A percentile compares a stretch with the other conserved stretches of the same genome.
Conservation (phyloP, 2,797 vertebrate species). For the Sebastes vulpes region DNA sequence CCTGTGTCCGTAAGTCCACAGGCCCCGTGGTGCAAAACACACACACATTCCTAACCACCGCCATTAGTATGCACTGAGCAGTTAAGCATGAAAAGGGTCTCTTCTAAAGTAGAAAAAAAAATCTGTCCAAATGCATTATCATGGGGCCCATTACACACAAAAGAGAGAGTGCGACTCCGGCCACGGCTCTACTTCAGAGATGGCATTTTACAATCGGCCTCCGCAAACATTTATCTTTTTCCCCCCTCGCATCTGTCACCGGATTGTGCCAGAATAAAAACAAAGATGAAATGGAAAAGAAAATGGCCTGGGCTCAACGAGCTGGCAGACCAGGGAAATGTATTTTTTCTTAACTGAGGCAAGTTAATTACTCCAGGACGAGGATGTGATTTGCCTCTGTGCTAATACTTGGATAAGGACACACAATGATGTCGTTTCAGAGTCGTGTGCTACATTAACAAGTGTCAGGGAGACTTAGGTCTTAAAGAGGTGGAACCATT, state of each 20-base stretch:
- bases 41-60: slow-evolving; percentile 12
- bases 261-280: slow-evolving; percentile 44
- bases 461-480: slow-evolving; percentile 53
- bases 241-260: slow-evolving; percentile 31
- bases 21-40: slow-evolving; percentile 2
- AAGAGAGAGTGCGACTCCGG: slow-evolving; percentile 78
- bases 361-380: slow-evolving; percentile 63
- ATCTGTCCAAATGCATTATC: slow-evolving; percentile 85
- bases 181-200: slow-evolving; percentile 85
- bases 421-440: slow-evolving; percentile 40
- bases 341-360: slow-evolving; percentile 60
- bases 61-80: slow-evolving; percentile 81
- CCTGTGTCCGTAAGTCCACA: slow-evolving; percentile 32
- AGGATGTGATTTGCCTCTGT: slow-evolving; percentile 59
- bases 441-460: slow-evolving; percentile 51
- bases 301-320: slow-evolving; percentile 48
- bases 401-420: slow-evolving; percentile 52
- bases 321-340: slow-evolving; percentile 55
- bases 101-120: slow-evolving; percentile 71
- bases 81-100: slow-evolving; percentile 80
- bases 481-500: slow-evolving; percentile 65
- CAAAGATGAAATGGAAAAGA: slow-evolving; percentile 50
- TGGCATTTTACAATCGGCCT: slow-evolving; percentile 87
- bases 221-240: slow-evolving; percentile 79
- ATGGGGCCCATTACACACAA: slow-evolving; percentile 86